These are phyloP conservation scores for Exephanes ischioxanthus DNA, from an alignment of 2,888 invertebrate species.

Conservation along the genomic window DNA sequence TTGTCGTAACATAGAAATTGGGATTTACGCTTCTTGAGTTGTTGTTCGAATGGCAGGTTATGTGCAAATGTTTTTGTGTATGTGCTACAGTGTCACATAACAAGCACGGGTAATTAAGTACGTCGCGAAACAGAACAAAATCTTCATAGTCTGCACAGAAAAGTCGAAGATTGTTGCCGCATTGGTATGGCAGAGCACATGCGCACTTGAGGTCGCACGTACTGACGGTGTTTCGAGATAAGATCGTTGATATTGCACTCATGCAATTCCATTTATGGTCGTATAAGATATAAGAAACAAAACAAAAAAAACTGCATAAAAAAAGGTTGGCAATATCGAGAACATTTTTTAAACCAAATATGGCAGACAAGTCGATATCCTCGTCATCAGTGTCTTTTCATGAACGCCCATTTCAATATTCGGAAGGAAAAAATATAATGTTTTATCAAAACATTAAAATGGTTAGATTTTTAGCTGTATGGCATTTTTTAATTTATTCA, in stretches of 20 bases:
- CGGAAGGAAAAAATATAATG: conserved; percentile 58
- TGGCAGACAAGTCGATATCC: conserved; percentile 67
- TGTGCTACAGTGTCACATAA: not conserved
- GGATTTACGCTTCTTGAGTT: not conserved
- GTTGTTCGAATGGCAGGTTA: conserved; percentile 25
- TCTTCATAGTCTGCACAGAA: not conserved
- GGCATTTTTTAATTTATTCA: not conserved
- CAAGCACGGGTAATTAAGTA: not conserved
- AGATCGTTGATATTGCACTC: conserved; percentile 32
- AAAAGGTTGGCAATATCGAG: not conserved
- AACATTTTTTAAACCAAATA: conserved; percentile 39
- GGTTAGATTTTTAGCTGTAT: conserved; percentile 44
- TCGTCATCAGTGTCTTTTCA: conserved; percentile 65
- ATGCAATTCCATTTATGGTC: conserved; percentile 44
- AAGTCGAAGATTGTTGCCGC: conserved; percentile 22
- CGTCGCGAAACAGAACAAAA: conserved; percentile 11
- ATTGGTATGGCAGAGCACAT: conserved; percentile 32
- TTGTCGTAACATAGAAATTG: conserved; percentile 1
- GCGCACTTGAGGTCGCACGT: conserved; percentile 40
- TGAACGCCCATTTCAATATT: conserved; percentile 53
- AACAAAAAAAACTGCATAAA: not conserved
- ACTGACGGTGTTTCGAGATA: conserved; percentile 30
- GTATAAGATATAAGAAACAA: conserved; percentile 1
- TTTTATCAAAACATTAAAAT: conserved; percentile 63
- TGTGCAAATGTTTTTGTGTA: conserved; percentile 37